Percentiles rank a stretch among this genome's conserved stretches.
These are phyloP conservation scores for Sciurus vulgaris DNA, from an alignment of 2,797 vertebrate species.

Conservation along the genomic window DNA sequence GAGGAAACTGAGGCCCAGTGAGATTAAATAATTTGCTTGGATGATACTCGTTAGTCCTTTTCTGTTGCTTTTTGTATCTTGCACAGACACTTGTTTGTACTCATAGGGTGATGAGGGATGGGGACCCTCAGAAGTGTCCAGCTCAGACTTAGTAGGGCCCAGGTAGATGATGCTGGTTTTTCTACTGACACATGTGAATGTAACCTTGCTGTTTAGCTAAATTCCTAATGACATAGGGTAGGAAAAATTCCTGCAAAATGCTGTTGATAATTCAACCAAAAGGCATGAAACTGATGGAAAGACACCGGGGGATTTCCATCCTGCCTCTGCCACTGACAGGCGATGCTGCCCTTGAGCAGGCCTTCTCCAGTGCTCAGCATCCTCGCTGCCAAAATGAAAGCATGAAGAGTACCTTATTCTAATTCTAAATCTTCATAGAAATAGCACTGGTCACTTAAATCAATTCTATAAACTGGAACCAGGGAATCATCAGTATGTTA, in stretches of 20 bases:
- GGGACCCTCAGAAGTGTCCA: background rate
- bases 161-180: background rate
- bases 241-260: background rate
- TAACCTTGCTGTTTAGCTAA: background rate
- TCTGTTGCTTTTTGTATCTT: background rate
- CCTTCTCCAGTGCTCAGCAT: background rate
- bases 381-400: background rate
- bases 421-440: background rate
- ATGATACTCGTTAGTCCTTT: background rate
- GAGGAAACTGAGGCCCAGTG: background rate
- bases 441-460: background rate
- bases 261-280: background rate
- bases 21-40: background rate
- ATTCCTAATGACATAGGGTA: background rate
- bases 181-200: background rate
- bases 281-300: background rate
- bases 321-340: background rate
- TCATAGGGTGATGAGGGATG: background rate
- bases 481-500: background rate
- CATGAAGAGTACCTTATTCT: background rate
- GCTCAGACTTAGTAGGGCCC: background rate
- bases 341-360: background rate
- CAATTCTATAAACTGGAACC: slow-evolving; percentile 6
- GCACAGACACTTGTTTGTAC: background rate
- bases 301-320: background rate